Evolutionary conservation across 2,797 vertebrate species (phyloP).

Genomic region (Saxicola maurus): DNA sequence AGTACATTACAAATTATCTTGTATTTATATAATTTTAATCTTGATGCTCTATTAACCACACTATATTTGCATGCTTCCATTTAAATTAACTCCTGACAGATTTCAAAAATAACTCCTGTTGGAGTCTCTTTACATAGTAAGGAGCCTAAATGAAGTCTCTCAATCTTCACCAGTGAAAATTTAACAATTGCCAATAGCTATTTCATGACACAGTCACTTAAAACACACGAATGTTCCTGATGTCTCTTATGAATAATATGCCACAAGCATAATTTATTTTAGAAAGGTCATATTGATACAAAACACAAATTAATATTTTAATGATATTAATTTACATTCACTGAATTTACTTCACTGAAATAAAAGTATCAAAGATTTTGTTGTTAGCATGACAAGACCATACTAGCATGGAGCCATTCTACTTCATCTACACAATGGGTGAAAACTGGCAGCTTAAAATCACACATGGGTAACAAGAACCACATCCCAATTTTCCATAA

Average conservation of each 20-base stretch:
- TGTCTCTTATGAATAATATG: neutral
- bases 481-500: neutral
- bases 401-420: neutral
- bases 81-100: neutral
- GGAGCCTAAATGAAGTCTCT: neutral
- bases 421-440: neutral
- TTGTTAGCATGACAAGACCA: neutral
- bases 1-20: neutral
- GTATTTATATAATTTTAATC: neutral
- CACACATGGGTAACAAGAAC: neutral
- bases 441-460: neutral
- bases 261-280: neutral
- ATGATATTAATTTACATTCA: neutral
- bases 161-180: neutral
- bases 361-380: neutral
- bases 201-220: neutral
- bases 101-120: neutral
- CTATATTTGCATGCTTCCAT: neutral
- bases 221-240: neutral
- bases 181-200: neutral
- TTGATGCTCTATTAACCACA: neutral
- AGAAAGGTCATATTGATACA: neutral
- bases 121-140: neutral
- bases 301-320: neutral
- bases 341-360: neutral